A percentile compares a stretch with the other conserved stretches of the same genome.
phyloP scores from a whole-genome alignment of 2,113 vertebrate genomes.

The Mellivora capensis region DNA sequence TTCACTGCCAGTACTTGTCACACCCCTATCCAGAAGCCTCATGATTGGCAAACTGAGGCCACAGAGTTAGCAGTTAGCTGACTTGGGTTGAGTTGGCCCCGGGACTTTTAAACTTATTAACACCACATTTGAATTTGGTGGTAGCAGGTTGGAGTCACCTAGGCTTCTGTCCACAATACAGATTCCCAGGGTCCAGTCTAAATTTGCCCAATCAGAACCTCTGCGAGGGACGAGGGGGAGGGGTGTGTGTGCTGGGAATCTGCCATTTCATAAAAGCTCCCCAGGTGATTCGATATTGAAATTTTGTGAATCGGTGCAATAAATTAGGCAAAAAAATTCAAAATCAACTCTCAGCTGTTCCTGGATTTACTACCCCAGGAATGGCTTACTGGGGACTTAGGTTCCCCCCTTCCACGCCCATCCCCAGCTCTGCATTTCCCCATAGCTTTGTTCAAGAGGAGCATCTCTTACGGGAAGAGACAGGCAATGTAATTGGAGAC shows the following conservation, averaged over 20 bases:
- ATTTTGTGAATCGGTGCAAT: not conserved
- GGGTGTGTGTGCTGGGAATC: not conserved
- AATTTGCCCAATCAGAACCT: not conserved
- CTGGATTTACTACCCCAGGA: not conserved
- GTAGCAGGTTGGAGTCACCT: not conserved
- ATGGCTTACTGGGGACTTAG: not conserved
- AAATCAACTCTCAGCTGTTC: not conserved
- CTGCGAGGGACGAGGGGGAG: accelerated
- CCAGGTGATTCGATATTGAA: not conserved
- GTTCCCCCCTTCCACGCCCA: not conserved
- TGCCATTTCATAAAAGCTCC: not conserved
- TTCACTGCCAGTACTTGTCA: not conserved
- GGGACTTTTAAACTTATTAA: not conserved
- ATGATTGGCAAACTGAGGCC: not conserved
- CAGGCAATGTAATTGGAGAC: not conserved
- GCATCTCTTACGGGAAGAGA: not conserved
- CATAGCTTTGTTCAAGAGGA: not conserved
- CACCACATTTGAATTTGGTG: not conserved
- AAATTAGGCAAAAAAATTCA: not conserved
- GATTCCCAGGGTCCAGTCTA: not conserved
- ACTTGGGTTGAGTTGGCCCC: no score
- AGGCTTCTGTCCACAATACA: not conserved
- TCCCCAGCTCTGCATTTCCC: not conserved
- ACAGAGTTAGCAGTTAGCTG: not conserved
- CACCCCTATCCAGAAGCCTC: not conserved